Evolutionary conservation across 2,113 vertebrate genomes (phyloP), one percentile per base, ranked within the genome.

Genomic region (Sula dactylatra): DNA sequence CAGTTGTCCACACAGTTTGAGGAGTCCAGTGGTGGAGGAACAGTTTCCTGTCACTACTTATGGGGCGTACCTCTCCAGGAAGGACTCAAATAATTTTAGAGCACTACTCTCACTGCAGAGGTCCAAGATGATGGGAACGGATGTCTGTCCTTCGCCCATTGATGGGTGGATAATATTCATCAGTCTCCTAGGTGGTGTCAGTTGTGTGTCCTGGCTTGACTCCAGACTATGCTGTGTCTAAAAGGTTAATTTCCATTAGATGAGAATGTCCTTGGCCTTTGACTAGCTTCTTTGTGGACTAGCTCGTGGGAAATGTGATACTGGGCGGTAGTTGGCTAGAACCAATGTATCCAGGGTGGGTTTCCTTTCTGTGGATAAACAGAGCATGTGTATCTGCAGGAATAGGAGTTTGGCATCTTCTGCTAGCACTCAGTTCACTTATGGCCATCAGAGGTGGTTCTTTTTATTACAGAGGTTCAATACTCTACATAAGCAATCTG

Each of bases 171-270:
- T 92, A 74, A 67, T 90, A 84, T 56, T 94, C 88, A 55, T 94
- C 86, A 69, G 83, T 72, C 72, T 93, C 47, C 59, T 86, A 92
- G 65, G 61, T 90, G 88, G 77, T 95, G 94, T 96, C 72, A 29
- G 14, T 77, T 93, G 67, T 88, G 71, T 96, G 90, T 95, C 73
- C 86, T 97, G 95, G 90, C 88, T 79, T 73, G 42, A 52, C 54
- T 97, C 91, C 94, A 94, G 58, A 42, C 27, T 96, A 7, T n/a
- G 40, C 73, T 93, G 71, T 45, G 73, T 88, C 82, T 96, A 86
- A 95, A 97, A 97, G 94, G 89, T 95, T 96, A 96, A 95, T 95
- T 95, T 96, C 88, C 88, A 89, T 90, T 84, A 95, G 80, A 76
- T 79, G 82, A 93, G 67, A 81, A 88, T 72, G 76, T 92, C 82